These are phyloP conservation scores for Nannoperca australis DNA, from an alignment of 2,797 vertebrate genomes.

Conservation along the genomic window DNA sequence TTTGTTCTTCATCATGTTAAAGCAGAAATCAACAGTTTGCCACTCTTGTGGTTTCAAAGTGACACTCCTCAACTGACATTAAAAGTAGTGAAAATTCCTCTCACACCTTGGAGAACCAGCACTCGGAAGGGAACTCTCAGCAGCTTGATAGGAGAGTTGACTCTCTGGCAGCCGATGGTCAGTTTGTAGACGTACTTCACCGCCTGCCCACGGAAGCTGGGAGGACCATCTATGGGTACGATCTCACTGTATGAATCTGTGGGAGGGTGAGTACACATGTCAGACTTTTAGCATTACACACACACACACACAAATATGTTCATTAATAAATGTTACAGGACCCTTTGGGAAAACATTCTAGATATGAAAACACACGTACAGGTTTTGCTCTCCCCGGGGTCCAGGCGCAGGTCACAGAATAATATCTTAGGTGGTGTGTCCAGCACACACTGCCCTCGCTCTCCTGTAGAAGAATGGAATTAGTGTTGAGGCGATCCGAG, in stretches of 20 bases:
- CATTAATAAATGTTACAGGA: neutral
- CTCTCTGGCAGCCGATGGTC: constrained; percentile 97
- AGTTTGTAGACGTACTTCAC: constrained; percentile 99
- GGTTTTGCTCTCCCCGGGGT: constrained; percentile 96
- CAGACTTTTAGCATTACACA: neutral
- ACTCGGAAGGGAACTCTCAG: constrained; percentile 97
- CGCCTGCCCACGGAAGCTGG: constrained; percentile 96
- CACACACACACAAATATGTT: neutral
- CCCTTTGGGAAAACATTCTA: neutral
- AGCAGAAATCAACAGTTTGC: neutral
- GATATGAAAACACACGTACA: constrained; percentile 84
- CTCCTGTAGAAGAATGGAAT: constrained; percentile 83
- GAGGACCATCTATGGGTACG: constrained; percentile 92
- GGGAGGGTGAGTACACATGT: neutral
- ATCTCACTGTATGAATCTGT: constrained; percentile 95
- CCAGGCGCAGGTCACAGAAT: constrained; percentile 96
- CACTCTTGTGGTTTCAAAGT: neutral
- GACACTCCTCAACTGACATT: neutral
- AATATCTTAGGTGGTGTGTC: constrained; percentile 98
- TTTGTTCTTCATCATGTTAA: neutral
- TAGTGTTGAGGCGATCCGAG: neutral
- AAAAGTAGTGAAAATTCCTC: constrained; percentile 20
- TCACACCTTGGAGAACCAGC: constrained; percentile 95
- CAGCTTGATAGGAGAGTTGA: constrained; percentile 98
- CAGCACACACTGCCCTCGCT: constrained; percentile 96